Percentiles rank a stretch among this genome's conserved stretches.
Evolutionary conservation across 2,888 invertebrate genomes (phyloP).

Genomic region (Ichneumoninae sp.): DNA sequence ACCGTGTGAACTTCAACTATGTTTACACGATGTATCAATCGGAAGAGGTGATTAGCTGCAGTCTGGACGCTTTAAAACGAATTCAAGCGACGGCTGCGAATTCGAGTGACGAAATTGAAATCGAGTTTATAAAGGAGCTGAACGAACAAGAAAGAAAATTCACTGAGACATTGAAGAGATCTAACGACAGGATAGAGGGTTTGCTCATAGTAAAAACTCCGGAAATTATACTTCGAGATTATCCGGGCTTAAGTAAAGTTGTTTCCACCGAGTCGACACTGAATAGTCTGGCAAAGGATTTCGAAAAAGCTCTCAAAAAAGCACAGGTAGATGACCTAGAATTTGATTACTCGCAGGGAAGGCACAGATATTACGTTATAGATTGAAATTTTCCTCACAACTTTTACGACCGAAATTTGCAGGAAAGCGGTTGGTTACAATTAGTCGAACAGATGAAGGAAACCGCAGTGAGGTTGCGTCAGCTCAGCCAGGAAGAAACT

Average conservation of each 20-base stretch:
- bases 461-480: slow-evolving; percentile 46
- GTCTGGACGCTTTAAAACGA: background rate
- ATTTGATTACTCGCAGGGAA: background rate
- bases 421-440: slow-evolving; percentile 46
- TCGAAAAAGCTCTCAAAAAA: slow-evolving; percentile 62
- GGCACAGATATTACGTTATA: background rate
- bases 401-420: background rate
- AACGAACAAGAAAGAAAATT: slow-evolving; percentile 48
- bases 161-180: slow-evolving; percentile 37
- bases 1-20: background rate
- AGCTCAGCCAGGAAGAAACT: slow-evolving; percentile 21
- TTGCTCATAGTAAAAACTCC: background rate
- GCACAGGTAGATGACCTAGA: slow-evolving; percentile 60
- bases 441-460: slow-evolving; percentile 66
- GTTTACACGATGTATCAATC: background rate
- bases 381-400: no score
- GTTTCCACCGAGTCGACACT: slow-evolving; percentile 17
- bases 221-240: background rate
- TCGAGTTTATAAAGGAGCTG: slow-evolving; percentile 41
- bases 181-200: slow-evolving; percentile 32
- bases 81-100: background rate
- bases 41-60: background rate
- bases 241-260: background rate
- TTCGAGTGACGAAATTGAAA: slow-evolving; percentile 27
- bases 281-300: slow-evolving; percentile 60